These are phyloP conservation scores for Percina caprodes DNA, from an alignment of 2,113 vertebrate genomes.

Conservation along the genomic window DNA sequence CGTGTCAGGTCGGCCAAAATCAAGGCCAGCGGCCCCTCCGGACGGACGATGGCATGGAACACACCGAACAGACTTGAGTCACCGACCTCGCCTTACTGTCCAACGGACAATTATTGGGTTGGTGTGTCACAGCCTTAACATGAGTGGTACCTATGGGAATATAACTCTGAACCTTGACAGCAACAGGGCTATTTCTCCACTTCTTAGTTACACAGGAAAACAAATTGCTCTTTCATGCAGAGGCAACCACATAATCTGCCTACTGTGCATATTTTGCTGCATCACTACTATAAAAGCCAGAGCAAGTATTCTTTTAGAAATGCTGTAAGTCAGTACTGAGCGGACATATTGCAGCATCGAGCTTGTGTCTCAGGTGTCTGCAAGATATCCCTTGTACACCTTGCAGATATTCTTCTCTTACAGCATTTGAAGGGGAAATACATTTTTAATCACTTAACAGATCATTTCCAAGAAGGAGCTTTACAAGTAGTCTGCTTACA, in stretches of 20 bases:
- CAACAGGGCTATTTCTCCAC: conserved; percentile 30
- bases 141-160: conserved; percentile 21
- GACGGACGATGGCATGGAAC: no score
- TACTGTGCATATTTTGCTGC: conserved; percentile 45
- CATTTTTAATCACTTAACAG: conserved; percentile 27
- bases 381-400: conserved; percentile 31
- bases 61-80: no score
- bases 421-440: conserved; percentile 35
- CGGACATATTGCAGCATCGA: conserved; percentile 25
- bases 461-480: conserved; percentile 15
- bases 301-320: conserved; percentile 42
- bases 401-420: conserved; percentile 52
- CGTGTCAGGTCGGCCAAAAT: no score
- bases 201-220: conserved; percentile 43
- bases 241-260: conserved; percentile 51
- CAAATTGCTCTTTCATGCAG: conserved; percentile 47
- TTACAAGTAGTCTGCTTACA: background rate
- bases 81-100: no score
- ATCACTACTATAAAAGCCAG: conserved; percentile 41
- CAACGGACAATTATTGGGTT: no score
- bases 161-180: conserved; percentile 47
- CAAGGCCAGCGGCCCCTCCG: no score
- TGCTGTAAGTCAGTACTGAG: conserved; percentile 33
- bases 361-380: conserved; percentile 17
- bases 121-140: background rate